phyloP scores from a whole-genome alignment of 2,888 invertebrate genomes.

The Ernsta delagoae region DNA sequence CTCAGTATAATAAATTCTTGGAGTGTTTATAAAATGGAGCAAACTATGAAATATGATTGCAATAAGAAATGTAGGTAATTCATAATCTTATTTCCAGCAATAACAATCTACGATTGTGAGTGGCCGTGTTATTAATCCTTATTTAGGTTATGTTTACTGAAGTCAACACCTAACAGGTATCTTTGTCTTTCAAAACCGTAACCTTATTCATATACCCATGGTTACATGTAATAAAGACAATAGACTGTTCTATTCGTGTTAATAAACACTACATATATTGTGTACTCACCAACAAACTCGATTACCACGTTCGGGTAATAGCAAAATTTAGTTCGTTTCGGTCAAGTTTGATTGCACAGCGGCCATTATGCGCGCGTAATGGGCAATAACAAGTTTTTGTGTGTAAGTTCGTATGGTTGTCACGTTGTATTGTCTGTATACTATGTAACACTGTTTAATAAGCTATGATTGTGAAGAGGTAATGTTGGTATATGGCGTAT shows the following conservation, averaged over 20 bases:
- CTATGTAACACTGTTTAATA: neutral
- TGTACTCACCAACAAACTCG: slow-evolving; percentile 17
- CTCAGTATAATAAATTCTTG: no score
- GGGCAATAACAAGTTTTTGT: slow-evolving; percentile 25
- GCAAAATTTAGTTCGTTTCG: slow-evolving; percentile 30
- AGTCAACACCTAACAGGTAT: neutral
- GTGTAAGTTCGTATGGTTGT: slow-evolving; percentile 7
- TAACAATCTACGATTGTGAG: no score
- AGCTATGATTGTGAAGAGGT: no score
- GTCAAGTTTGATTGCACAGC: slow-evolving; percentile 25
- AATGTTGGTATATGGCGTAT: no score
- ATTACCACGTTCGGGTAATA: slow-evolving; percentile 21
- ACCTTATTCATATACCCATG: no score
- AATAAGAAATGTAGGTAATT: no score
- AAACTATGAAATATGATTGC: no score
- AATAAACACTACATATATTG: neutral
- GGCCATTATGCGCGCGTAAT: slow-evolving; percentile 24
- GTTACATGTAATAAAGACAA: neutral
- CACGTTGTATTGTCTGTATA: neutral
- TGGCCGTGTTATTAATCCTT: no score
- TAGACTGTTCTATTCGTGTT: slow-evolving; percentile 4
- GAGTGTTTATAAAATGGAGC: no score
- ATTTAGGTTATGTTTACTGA: no score
- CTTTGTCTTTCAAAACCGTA: no score
- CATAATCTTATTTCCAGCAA: no score